A percentile compares a stretch with the other conserved stretches of the same genome.
Conservation (phyloP, 2,888 invertebrate species). For the Carpatolechia fugitivella region DNA sequence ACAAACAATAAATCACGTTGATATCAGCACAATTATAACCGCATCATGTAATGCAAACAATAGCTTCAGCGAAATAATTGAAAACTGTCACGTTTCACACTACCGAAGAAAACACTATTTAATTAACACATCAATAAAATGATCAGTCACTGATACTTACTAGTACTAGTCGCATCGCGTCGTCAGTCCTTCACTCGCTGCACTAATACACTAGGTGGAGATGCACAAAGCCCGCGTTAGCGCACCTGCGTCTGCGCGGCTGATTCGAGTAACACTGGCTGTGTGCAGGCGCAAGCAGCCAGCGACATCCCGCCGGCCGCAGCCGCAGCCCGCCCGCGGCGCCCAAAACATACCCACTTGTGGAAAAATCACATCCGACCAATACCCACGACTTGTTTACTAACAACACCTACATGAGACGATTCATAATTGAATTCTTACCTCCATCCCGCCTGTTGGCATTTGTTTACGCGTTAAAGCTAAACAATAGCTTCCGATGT, state of each 20-base stretch:
- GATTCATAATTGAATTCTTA: too few species aligned
- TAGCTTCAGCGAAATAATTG: background rate
- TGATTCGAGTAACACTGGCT: conserved; percentile 33
- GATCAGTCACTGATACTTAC: conserved; percentile 58
- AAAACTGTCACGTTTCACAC: conserved; percentile 3
- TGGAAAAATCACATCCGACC: conserved; percentile 40
- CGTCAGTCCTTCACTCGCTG: conserved; percentile 35
- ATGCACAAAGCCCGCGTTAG: conserved; percentile 23
- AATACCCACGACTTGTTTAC: background rate
- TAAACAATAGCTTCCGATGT: background rate
- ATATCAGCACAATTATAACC: background rate
- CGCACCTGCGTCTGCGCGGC: conserved; percentile 50
- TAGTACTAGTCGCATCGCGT: conserved; percentile 65
- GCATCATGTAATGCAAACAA: background rate
- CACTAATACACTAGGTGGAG: conserved; percentile 26
- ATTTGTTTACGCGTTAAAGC: background rate
- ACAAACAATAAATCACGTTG: too few species aligned
- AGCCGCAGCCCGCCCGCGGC: conserved; percentile 22
- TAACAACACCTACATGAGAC: background rate
- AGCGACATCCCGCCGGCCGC: conserved; percentile 14
- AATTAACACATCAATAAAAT: background rate
- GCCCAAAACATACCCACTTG: conserved; percentile 47
- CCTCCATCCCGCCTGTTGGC: background rate
- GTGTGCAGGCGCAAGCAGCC: conserved; percentile 24
- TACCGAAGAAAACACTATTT: background rate